Evolutionary conservation across 2,797 vertebrate genomes (phyloP).

Genomic region (Mormyrus hasselquistii): DNA sequence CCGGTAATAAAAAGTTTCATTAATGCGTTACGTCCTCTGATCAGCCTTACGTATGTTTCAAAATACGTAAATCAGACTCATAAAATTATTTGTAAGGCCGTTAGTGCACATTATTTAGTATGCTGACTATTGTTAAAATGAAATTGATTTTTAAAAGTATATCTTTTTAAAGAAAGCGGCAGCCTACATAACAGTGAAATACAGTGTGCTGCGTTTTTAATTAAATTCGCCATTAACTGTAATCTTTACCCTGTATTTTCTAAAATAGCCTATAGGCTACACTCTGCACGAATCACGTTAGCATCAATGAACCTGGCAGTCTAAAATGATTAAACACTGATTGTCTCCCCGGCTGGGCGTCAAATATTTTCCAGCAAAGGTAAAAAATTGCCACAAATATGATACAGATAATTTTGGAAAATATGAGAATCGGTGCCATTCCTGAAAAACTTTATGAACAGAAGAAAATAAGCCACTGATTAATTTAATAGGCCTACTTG

Average conservation of each 20-base stretch:
- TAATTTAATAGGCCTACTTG: background rate
- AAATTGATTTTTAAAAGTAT: background rate
- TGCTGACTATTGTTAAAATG: background rate
- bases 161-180: background rate
- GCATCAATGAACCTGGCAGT: background rate
- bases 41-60: background rate
- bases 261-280: background rate
- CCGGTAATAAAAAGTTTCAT: background rate
- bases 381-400: background rate
- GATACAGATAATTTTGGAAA: background rate
- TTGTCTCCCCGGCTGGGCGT: background rate
- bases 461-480: background rate
- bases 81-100: background rate
- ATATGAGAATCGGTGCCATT: background rate
- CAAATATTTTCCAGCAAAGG: background rate
- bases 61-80: background rate
- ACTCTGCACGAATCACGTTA: background rate
- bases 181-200: background rate
- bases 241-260: background rate
- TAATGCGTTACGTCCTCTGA: background rate
- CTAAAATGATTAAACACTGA: background rate
- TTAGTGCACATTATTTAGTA: background rate
- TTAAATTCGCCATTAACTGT: background rate
- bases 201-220: background rate
- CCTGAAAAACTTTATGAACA: background rate